Conservation (phyloP, 2,888 invertebrate species). For the Argyra leucocephala region DNA sequence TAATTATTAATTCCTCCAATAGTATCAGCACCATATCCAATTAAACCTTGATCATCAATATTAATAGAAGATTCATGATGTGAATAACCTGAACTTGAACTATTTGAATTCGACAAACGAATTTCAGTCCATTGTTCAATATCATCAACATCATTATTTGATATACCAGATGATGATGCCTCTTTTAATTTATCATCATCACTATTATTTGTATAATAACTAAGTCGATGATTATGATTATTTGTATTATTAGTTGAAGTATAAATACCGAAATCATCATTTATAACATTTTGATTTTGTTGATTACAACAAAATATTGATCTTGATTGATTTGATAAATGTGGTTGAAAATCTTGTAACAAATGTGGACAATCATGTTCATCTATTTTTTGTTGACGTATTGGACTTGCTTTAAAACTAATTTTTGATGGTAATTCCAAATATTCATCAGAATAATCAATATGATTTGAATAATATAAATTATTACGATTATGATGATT, state of each 20-base stretch:
- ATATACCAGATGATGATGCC: constrained; percentile 15
- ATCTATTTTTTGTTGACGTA: constrained; percentile 34
- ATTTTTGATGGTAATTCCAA: constrained; percentile 39
- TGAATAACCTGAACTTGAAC: constrained; percentile 42
- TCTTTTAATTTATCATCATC: neutral
- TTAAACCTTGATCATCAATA: constrained; percentile 25
- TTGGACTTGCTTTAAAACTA: constrained; percentile 36
- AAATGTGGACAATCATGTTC: constrained; percentile 41
- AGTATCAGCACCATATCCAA: constrained; percentile 37
- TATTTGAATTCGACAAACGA: constrained; percentile 41
- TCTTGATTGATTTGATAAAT: constrained; percentile 15
- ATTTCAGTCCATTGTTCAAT: constrained; percentile 44
- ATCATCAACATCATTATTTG: constrained; percentile 29
- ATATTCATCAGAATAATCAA: constrained; percentile 38
- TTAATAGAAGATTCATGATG: constrained; percentile 32
- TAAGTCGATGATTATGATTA: neutral
- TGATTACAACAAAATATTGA: constrained; percentile 20
- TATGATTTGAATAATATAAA: constrained; percentile 28
- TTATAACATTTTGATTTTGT: neutral
- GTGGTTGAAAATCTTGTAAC: constrained; percentile 24
- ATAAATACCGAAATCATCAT: neutral
- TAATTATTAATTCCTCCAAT: too few relatives aligned
- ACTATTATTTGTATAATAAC: constrained; percentile 1
- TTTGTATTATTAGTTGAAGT: neutral
- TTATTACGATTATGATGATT: neutral